Evolutionary conservation across 2,113 vertebrate species (phyloP).

Genomic region (Piaya cayana): DNA sequence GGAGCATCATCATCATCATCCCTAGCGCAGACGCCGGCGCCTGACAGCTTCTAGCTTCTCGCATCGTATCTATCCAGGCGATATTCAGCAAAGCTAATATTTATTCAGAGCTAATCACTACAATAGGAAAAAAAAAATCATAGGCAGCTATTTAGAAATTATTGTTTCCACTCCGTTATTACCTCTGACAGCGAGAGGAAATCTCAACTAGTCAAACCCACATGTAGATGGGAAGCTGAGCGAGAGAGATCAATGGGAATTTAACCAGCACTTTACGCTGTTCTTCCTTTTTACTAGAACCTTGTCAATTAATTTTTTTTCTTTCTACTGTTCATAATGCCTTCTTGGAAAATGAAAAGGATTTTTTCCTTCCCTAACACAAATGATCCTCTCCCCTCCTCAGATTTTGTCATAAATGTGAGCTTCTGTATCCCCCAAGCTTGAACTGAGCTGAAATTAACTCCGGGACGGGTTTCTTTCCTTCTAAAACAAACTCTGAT

Average conservation of each 20-base stretch:
- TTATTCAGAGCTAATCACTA: conserved; percentile 74
- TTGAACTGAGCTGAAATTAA: conserved; percentile 65
- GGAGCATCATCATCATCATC: background rate
- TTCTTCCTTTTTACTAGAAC: conserved; percentile 54
- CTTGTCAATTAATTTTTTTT: conserved; percentile 51
- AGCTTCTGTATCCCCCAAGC: background rate
- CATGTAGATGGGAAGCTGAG: conserved; percentile 42
- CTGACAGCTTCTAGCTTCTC: conserved; percentile 3
- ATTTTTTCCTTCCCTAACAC: background rate
- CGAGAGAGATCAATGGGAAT: conserved; percentile 67
- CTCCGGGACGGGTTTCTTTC: conserved; percentile 30
- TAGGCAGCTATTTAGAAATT: conserved; percentile 72
- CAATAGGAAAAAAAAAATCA: conserved; percentile 67
- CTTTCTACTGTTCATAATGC: conserved; percentile 13
- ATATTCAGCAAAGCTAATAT: conserved; percentile 52
- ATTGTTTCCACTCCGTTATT: conserved; percentile 71
- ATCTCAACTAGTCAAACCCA: conserved; percentile 56
- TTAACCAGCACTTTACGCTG: conserved; percentile 59
- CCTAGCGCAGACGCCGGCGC: background rate
- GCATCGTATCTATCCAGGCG: background rate
- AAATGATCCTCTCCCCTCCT: background rate
- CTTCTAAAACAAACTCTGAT: conserved; percentile 62
- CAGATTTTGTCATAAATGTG: background rate
- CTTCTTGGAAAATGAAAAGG: conserved; percentile 48
- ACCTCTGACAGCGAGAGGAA: conserved; percentile 65